These are phyloP conservation scores for Glandiceps talaboti DNA, from an alignment of 53 echinoderm and acorn worm species.

Conservation along the genomic window DNA sequence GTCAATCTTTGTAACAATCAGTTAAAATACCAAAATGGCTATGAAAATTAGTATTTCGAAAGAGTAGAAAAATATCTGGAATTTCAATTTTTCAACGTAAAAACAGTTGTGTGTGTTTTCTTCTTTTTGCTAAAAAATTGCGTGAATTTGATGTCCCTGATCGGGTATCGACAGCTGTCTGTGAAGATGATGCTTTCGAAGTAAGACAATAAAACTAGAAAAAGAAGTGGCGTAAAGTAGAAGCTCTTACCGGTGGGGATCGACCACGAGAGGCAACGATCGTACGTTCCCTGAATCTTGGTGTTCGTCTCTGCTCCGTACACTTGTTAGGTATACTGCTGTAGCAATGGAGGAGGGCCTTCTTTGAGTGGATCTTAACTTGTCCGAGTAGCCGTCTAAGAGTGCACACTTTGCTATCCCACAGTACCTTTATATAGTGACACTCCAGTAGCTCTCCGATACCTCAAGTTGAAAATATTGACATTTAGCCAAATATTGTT, in stretches of 20 bases:
- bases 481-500: background rate
- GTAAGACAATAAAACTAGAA: background rate
- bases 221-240: background rate
- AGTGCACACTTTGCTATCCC: background rate
- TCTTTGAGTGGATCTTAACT: background rate
- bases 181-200: background rate
- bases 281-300: background rate
- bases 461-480: background rate
- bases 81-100: too few species aligned
- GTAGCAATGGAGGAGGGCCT: background rate
- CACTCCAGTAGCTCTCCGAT: background rate
- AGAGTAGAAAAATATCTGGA: too few species aligned
- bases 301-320: too few species aligned
- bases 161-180: background rate
- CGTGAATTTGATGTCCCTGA: too few species aligned
- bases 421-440: background rate
- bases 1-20: too few species aligned
- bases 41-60: too few species aligned
- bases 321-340: too few species aligned
- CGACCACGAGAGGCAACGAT: background rate
- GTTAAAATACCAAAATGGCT: too few species aligned
- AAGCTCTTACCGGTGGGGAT: background rate
- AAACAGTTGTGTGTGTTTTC: too few species aligned
- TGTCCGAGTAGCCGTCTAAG: background rate
- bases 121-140: too few species aligned